Conservation (phyloP, 2,113 vertebrate genomes). For the Actenoides hombroni region DNA sequence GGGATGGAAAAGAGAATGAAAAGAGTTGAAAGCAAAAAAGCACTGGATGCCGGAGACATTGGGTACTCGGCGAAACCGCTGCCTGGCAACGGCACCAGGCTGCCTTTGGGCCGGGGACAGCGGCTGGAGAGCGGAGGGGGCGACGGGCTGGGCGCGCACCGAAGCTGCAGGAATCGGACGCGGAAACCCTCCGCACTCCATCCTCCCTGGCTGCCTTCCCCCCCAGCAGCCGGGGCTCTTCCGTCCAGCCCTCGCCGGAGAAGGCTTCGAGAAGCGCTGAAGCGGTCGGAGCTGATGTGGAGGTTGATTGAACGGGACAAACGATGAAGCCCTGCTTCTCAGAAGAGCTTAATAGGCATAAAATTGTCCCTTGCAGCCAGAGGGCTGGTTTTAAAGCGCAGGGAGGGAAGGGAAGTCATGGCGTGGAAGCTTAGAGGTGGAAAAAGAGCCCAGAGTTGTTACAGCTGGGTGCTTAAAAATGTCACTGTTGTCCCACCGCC, state of each 20-base stretch:
- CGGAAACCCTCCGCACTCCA: accelerated
- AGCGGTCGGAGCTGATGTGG: neutral
- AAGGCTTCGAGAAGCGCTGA: neutral
- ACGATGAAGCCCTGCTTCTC: neutral
- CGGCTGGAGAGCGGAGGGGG: neutral
- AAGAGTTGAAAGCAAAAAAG: neutral
- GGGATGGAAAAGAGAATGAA: neutral
- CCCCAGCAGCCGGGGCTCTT: neutral
- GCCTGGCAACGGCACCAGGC: neutral
- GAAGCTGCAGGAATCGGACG: neutral
- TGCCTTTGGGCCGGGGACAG: neutral
- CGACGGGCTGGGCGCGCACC: accelerated
- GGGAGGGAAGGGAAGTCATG: neutral
- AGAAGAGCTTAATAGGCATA: slow-evolving; percentile 43
- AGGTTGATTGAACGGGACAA: slow-evolving; percentile 14
- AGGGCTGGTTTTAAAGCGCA: neutral
- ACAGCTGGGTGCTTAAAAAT: neutral
- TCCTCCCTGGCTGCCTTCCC: neutral
- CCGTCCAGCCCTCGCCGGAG: neutral
- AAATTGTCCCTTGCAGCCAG: neutral
- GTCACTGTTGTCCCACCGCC: neutral
- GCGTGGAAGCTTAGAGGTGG: neutral
- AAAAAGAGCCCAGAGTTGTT: neutral
- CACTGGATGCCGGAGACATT: neutral
- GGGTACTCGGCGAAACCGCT: neutral